phyloP scores from a whole-genome alignment of 2,888 invertebrate species.

The Drosophila leonis region DNA sequence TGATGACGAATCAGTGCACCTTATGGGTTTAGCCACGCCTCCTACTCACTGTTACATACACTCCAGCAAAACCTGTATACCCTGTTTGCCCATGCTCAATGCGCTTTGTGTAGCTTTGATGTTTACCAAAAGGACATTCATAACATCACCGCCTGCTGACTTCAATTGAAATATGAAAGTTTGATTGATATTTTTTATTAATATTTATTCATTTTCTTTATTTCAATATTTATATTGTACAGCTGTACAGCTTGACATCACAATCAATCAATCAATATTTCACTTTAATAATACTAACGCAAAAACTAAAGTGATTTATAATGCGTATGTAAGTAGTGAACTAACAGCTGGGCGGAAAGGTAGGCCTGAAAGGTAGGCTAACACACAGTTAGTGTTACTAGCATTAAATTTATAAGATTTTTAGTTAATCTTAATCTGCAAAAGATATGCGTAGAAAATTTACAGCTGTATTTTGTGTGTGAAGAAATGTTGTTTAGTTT shows the following conservation, averaged over 20 bases:
- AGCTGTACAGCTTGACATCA: not conserved
- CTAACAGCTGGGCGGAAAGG: not conserved
- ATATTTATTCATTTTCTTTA: conserved; percentile 1
- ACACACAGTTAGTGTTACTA: not conserved
- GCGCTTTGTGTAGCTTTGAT: not conserved
- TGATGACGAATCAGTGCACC: not conserved
- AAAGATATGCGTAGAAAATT: no score
- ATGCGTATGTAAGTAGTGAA: not conserved
- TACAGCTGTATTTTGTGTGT: no score
- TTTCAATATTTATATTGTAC: not conserved
- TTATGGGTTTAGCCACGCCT: not conserved
- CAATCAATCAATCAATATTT: not conserved
- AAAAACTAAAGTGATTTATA: not conserved
- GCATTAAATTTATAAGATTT: no score
- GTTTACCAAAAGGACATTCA: not conserved
- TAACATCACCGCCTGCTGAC: not conserved
- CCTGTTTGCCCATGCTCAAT: not conserved
- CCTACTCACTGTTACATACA: not conserved
- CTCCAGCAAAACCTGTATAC: not conserved
- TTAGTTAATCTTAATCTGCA: no score
- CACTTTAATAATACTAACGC: not conserved
- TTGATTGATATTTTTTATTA: conserved; percentile 3
- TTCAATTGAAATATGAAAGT: not conserved
- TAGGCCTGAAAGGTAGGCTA: not conserved
- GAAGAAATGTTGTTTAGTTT: no score